A percentile compares a stretch with the other conserved stretches of the same genome.
Evolutionary conservation across 2,113 vertebrate species (phyloP).

Genomic region (Irena cyanogastra): DNA sequence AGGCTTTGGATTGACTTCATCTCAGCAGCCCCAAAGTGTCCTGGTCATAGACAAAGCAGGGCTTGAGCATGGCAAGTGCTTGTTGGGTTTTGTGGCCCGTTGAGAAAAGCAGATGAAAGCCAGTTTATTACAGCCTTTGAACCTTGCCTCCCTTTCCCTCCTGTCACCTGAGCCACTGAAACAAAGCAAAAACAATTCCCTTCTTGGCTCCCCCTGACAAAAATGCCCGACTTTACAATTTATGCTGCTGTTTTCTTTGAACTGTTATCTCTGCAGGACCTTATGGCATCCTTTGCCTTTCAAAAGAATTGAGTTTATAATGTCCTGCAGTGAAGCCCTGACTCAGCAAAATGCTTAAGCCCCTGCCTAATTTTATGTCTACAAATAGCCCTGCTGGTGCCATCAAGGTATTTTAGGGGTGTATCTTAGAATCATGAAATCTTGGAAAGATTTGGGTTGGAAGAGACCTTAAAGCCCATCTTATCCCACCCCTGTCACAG

Average conservation of each 20-base stretch:
- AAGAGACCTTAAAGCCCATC: background rate
- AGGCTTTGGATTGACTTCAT: background rate
- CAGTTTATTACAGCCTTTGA: constrained; percentile 26
- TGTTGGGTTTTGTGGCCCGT: background rate
- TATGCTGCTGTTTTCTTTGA: background rate
- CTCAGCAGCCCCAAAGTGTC: background rate
- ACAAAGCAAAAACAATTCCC: background rate
- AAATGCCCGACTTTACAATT: background rate
- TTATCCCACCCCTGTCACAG: background rate
- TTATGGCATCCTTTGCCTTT: background rate
- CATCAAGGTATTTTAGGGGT: background rate
- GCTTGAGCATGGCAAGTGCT: background rate
- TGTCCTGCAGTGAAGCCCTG: background rate
- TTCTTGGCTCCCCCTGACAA: background rate
- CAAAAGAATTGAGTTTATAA: background rate
- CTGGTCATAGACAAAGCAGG: background rate
- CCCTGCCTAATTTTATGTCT: background rate
- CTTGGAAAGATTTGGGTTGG: background rate
- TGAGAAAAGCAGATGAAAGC: constrained; percentile 38
- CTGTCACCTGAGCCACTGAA: constrained; percentile 13
- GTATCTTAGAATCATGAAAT: background rate
- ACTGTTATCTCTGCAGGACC: constrained; percentile 17
- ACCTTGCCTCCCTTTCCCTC: constrained; percentile 23
- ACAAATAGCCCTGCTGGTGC: background rate
- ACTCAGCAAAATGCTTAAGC: background rate